These are phyloP conservation scores for Aromia moschata DNA, from an alignment of 2,888 invertebrate species.

Conservation along the genomic window DNA sequence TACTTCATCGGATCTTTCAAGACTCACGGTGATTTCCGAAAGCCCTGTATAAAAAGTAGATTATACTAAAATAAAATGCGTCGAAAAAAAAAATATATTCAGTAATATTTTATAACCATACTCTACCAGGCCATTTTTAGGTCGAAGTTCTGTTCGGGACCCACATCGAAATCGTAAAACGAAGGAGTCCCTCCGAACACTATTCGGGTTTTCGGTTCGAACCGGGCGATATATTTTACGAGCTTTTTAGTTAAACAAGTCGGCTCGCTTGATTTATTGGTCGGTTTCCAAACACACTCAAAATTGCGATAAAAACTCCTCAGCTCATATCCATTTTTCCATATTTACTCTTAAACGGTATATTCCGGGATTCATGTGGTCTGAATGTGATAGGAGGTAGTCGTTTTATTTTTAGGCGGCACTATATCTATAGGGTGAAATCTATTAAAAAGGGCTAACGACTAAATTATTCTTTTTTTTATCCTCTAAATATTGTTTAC, in stretches of 20 bases:
- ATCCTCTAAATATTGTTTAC: too few relatives aligned
- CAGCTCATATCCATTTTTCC: slow-evolving; percentile 22
- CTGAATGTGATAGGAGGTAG: background rate
- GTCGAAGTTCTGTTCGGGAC: background rate
- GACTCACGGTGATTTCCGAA: too few relatives aligned
- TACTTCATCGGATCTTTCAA: too few relatives aligned
- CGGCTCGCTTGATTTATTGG: slow-evolving; percentile 51
- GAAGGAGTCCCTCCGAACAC: slow-evolving; percentile 26
- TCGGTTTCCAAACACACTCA: slow-evolving; percentile 33
- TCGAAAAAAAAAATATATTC: too few relatives aligned
- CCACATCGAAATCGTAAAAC: slow-evolving; percentile 2
- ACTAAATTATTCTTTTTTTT: too few relatives aligned
- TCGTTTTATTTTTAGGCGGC: background rate
- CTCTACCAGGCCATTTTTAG: too few relatives aligned
- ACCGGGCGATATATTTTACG: slow-evolving; percentile 54
- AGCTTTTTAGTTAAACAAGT: slow-evolving; percentile 56
- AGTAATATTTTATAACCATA: too few relatives aligned
- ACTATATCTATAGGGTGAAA: background rate
- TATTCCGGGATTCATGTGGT: background rate
- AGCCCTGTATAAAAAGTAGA: too few relatives aligned
- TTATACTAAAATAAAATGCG: too few relatives aligned
- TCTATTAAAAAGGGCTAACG: too few relatives aligned
- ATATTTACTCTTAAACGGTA: background rate
- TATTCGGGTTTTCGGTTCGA: slow-evolving; percentile 43
- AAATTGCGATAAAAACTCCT: slow-evolving; percentile 36